Percentiles rank a stretch among this genome's conserved stretches.
phyloP scores from a whole-genome alignment of 2,113 vertebrate genomes.

The Tachuris rubrigastra region DNA sequence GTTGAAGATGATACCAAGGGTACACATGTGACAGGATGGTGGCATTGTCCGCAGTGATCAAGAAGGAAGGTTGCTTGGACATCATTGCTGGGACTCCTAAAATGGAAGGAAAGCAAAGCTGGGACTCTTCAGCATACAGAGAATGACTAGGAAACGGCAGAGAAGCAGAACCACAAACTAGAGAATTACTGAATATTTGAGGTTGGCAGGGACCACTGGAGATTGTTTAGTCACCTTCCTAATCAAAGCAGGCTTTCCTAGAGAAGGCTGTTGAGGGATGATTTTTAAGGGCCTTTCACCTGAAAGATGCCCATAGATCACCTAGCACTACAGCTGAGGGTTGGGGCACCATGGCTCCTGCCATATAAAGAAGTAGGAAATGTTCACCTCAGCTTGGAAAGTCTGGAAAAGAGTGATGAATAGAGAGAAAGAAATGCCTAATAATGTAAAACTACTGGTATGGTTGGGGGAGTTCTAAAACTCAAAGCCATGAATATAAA shows the following conservation, averaged over 20 bases:
- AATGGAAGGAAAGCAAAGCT: not conserved
- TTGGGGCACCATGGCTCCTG: not conserved
- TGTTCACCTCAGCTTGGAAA: not conserved
- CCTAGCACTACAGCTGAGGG: not conserved
- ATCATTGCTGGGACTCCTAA: not conserved
- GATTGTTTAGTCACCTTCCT: not conserved
- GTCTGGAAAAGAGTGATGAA: not conserved
- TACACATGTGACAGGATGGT: not conserved
- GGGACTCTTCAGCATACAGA: not conserved
- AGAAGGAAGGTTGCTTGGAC: not conserved
- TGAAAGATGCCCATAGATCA: not conserved
- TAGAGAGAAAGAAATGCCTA: not conserved
- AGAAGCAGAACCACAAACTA: not conserved
- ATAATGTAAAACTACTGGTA: not conserved
- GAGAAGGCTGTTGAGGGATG: not conserved
- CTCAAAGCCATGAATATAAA: not conserved
- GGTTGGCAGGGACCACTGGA: not conserved
- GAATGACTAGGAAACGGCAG: not conserved
- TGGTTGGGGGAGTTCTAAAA: not conserved
- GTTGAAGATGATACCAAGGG: not conserved
- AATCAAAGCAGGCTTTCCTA: not conserved
- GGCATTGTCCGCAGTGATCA: not conserved
- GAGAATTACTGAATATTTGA: not conserved
- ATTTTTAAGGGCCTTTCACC: not conserved
- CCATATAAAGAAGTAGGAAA: not conserved